phyloP scores from a whole-genome alignment of 2,797 vertebrate genomes.

The Anguilla pacifica region DNA sequence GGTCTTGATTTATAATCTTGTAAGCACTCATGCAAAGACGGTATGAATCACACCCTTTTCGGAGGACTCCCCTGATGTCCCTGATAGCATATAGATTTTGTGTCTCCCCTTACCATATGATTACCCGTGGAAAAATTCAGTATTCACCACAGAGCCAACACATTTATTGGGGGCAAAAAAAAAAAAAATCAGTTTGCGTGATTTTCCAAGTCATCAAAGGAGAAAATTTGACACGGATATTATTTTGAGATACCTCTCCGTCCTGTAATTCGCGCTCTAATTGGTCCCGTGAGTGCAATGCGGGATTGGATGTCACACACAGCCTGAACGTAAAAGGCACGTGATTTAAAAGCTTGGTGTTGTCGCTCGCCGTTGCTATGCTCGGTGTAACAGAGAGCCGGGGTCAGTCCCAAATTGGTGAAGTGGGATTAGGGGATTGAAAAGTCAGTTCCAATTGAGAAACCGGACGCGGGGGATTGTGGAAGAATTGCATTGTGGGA shows the following conservation, averaged over 20 bases:
- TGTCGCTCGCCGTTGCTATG: not conserved
- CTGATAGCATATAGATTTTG: constrained; percentile 23
- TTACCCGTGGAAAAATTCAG: not conserved
- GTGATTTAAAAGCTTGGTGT: constrained; percentile 29
- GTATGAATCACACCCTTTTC: constrained; percentile 24
- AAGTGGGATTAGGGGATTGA: constrained; percentile 69
- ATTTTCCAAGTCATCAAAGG: constrained; percentile 52
- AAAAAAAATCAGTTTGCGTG: not conserved
- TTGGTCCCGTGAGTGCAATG: not conserved
- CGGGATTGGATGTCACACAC: constrained; percentile 28
- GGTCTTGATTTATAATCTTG: constrained; percentile 24
- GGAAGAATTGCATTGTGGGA: constrained; percentile 29
- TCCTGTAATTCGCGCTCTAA: constrained; percentile 10
- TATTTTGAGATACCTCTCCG: constrained; percentile 5
- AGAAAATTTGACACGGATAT: constrained; percentile 28
- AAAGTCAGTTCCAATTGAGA: constrained; percentile 70
- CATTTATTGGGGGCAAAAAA: not conserved
- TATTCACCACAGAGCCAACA: not conserved
- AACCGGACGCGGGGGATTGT: constrained; percentile 31
- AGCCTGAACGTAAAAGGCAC: constrained; percentile 32
- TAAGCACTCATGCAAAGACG: constrained; percentile 12
- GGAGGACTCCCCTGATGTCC: constrained; percentile 21
- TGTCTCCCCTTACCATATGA: constrained; percentile 3
- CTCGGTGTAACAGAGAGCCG: constrained; percentile 64
- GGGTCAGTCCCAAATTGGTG: constrained; percentile 64